Conservation (phyloP, 2,888 invertebrate species). For the Schizaphis graminum region DNA sequence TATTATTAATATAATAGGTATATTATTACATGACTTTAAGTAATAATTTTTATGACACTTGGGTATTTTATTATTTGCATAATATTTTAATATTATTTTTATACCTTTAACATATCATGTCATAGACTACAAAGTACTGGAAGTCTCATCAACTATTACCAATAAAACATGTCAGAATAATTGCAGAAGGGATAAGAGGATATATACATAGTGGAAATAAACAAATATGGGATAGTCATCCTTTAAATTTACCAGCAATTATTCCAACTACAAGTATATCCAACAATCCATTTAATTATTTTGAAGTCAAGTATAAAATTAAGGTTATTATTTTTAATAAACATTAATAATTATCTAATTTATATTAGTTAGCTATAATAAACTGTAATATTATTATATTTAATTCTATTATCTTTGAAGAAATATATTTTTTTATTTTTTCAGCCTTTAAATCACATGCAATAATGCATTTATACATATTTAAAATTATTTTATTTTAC, state of each 20-base stretch:
- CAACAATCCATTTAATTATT: conserved; percentile 52
- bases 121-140: conserved; percentile 53
- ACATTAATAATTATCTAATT: neutral
- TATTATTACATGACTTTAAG: neutral
- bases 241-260: conserved; percentile 47
- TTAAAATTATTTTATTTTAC: neutral
- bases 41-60: neutral
- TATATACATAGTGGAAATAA: conserved; percentile 14
- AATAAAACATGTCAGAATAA: conserved; percentile 52
- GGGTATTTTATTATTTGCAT: neutral
- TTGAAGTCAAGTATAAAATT: conserved; percentile 52
- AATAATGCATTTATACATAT: neutral
- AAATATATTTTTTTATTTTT: neutral
- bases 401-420: neutral
- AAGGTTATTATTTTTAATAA: conserved; percentile 39
- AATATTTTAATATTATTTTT: neutral
- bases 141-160: conserved; percentile 28
- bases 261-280: conserved; percentile 53
- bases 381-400: too few relatives aligned
- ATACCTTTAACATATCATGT: neutral
- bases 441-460: neutral
- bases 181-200: conserved; percentile 55
- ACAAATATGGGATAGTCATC: conserved; percentile 50
- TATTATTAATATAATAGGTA: neutral
- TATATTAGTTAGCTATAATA: neutral